A percentile compares a stretch with the other conserved stretches of the same genome.
These are phyloP conservation scores for Whitmania pigra DNA, from an alignment of 1,140 invertebrate genomes.

Conservation along the genomic window DNA sequence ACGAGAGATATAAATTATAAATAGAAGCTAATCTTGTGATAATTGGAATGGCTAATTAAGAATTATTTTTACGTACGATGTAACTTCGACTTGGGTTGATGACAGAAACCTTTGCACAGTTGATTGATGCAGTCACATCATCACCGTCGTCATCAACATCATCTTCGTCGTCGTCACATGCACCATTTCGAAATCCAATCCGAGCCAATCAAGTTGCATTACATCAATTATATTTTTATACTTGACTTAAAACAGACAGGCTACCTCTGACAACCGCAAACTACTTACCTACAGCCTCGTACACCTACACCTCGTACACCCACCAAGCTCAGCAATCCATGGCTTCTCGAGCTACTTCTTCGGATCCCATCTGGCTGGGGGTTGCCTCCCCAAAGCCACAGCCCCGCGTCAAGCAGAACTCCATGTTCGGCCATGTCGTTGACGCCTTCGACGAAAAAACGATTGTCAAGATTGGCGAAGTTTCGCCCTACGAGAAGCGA, in stretches of 20 bases:
- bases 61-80: too few relatives aligned
- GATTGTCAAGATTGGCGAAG: conserved; percentile 18
- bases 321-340: too few relatives aligned
- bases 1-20: too few relatives aligned
- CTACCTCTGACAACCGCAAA: too few relatives aligned
- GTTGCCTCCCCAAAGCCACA: conserved; percentile 27
- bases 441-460: conserved; percentile 35
- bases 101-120: neutral
- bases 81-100: too few relatives aligned
- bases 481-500: conserved; percentile 16
- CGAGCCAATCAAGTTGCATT: neutral
- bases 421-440: conserved; percentile 37
- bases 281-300: too few relatives aligned
- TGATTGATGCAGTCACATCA: neutral
- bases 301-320: too few relatives aligned
- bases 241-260: too few relatives aligned
- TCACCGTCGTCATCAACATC: conserved; percentile 9
- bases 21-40: too few relatives aligned
- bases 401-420: conserved; percentile 31
- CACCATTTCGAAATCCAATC: neutral
- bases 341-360: too few relatives aligned
- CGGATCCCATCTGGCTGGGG: conserved; percentile 18
- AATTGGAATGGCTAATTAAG: too few relatives aligned
- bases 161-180: neutral
- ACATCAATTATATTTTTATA: too few relatives aligned